phyloP scores from a whole-genome alignment of 2,113 vertebrate species.

The Martes martes region DNA sequence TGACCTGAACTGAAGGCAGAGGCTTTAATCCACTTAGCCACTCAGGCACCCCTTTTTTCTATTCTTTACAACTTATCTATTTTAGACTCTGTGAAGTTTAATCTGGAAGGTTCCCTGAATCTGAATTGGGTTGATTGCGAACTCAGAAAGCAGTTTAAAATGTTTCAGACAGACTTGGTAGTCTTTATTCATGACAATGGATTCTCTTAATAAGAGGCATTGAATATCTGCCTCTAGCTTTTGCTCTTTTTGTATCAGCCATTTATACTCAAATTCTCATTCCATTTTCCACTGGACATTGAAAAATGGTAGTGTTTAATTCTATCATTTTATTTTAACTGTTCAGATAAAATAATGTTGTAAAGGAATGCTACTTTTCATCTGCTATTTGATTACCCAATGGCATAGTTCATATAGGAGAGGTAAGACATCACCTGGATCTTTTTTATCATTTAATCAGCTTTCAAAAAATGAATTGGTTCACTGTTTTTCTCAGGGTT shows the following conservation, averaged over 20 bases:
- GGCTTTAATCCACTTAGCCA: too few relatives aligned
- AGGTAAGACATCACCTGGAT: accelerated
- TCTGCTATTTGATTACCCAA: neutral
- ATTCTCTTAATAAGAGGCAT: neutral
- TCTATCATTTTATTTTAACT: neutral
- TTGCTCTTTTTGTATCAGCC: accelerated
- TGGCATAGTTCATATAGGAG: neutral
- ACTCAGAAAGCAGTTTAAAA: neutral
- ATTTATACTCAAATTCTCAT: neutral
- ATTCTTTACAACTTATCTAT: neutral
- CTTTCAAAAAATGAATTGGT: neutral
- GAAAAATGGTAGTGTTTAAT: neutral
- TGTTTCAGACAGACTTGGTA: neutral
- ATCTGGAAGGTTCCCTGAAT: neutral
- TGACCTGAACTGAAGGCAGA: too few relatives aligned
- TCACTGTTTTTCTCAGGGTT: neutral
- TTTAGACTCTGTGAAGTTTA: neutral
- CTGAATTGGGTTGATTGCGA: neutral
- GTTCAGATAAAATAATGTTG: neutral
- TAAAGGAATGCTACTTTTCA: neutral
- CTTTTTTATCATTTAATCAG: neutral
- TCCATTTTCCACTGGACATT: neutral
- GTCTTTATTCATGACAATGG: neutral
- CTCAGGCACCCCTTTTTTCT: neutral
- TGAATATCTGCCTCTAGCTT: neutral